phyloP scores from a whole-genome alignment of 2,113 vertebrate genomes.

The Tonatia bakeri region DNA sequence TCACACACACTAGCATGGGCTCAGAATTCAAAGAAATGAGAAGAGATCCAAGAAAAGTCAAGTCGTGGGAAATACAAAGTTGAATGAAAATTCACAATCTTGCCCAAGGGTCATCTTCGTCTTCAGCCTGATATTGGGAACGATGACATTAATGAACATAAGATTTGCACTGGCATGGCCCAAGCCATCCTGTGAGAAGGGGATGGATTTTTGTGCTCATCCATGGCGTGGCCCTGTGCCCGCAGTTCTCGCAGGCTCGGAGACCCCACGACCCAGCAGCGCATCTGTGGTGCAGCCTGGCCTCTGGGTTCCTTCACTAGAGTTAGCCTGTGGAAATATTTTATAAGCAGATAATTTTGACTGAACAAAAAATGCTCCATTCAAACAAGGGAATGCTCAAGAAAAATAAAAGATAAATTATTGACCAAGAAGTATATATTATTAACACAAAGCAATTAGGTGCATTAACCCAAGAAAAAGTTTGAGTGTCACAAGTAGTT shows the following conservation, averaged over 20 bases:
- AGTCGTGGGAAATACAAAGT: neutral
- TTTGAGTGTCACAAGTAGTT: neutral
- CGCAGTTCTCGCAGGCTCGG: neutral
- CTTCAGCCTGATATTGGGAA: neutral
- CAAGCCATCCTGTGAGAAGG: neutral
- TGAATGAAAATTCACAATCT: neutral
- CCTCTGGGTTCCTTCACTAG: neutral
- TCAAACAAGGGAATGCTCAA: neutral
- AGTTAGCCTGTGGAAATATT: neutral
- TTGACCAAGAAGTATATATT: neutral
- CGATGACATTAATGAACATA: neutral
- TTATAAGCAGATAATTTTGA: neutral
- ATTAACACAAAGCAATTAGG: neutral
- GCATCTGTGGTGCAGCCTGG: neutral
- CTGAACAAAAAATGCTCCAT: neutral
- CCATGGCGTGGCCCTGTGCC: neutral
- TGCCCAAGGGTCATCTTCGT: neutral
- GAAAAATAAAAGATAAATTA: neutral
- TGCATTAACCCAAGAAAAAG: neutral
- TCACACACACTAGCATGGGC: neutral
- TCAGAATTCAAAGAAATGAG: neutral
- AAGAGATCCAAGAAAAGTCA: neutral
- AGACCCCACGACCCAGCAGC: neutral
- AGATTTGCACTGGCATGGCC: neutral
- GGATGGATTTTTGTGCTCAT: neutral